Conservation (phyloP, 2,797 vertebrate species). For the Thamnophis elegans region DNA sequence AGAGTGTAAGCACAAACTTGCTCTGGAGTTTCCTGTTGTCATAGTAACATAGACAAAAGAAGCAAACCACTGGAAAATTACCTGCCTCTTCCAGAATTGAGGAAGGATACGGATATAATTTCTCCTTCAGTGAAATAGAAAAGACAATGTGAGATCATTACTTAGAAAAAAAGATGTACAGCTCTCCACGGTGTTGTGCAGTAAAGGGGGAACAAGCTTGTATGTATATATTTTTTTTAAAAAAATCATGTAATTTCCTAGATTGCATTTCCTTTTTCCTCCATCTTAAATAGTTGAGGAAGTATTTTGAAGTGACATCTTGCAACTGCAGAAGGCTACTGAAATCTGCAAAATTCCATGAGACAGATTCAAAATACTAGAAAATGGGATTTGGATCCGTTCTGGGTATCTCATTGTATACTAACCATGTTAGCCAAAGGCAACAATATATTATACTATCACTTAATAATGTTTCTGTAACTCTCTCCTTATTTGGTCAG, state of each 20-base stretch:
- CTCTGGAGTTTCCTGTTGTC: not conserved
- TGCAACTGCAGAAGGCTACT: not conserved
- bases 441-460: not conserved
- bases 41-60: constrained; percentile 4
- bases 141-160: not conserved
- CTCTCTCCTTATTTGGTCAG: not conserved
- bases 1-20: not conserved
- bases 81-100: not conserved
- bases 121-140: not conserved
- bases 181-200: not conserved
- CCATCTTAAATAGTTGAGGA: not conserved
- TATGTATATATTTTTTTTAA: not conserved
- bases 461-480: not conserved
- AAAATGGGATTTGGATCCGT: not conserved
- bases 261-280: constrained; percentile 14
- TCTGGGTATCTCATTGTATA: not conserved
- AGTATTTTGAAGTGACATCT: constrained; percentile 31
- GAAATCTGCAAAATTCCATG: constrained; percentile 5
- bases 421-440: not conserved
- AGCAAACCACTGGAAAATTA: not conserved
- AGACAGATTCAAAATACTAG: not conserved
- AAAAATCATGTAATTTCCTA: not conserved
- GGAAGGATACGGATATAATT: not conserved
- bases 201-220: not conserved
- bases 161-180: not conserved